These are phyloP conservation scores for Neolamprologus multifasciatus DNA, from an alignment of 2,797 vertebrate genomes.

Conservation along the genomic window DNA sequence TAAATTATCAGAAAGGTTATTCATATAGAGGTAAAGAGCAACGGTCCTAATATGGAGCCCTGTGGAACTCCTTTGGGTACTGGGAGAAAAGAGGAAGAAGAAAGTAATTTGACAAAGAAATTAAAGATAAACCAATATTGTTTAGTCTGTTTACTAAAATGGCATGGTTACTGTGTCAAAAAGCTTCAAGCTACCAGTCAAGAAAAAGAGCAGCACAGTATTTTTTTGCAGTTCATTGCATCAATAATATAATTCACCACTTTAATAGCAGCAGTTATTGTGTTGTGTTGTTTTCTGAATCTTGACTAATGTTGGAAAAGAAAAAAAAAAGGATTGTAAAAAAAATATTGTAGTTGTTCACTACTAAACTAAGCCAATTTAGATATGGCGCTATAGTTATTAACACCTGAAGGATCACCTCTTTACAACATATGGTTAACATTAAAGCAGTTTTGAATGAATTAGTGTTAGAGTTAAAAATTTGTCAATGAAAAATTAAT, in stretches of 20 bases:
- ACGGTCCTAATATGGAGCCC: neutral
- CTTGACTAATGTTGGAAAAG: neutral
- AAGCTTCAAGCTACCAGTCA: neutral
- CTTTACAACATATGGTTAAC: neutral
- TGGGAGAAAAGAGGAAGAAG: neutral
- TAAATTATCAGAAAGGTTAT: neutral
- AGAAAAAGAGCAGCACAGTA: neutral
- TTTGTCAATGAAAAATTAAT: neutral
- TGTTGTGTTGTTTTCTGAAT: neutral
- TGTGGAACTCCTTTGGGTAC: neutral
- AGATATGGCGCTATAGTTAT: neutral
- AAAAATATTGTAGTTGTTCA: neutral
- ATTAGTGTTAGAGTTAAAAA: neutral
- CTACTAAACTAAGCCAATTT: neutral
- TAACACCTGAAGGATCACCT: neutral
- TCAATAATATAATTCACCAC: neutral
- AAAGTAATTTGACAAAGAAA: neutral
- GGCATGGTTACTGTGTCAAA: neutral
- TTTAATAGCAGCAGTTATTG: neutral
- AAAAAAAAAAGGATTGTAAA: neutral
- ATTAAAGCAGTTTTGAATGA: neutral
- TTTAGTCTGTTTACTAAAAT: neutral
- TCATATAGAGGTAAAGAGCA: neutral
- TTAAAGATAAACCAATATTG: neutral
- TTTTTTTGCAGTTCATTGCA: neutral